Evolutionary conservation across 2,113 vertebrate species (phyloP).

Genomic region (Leptosomus discolor): DNA sequence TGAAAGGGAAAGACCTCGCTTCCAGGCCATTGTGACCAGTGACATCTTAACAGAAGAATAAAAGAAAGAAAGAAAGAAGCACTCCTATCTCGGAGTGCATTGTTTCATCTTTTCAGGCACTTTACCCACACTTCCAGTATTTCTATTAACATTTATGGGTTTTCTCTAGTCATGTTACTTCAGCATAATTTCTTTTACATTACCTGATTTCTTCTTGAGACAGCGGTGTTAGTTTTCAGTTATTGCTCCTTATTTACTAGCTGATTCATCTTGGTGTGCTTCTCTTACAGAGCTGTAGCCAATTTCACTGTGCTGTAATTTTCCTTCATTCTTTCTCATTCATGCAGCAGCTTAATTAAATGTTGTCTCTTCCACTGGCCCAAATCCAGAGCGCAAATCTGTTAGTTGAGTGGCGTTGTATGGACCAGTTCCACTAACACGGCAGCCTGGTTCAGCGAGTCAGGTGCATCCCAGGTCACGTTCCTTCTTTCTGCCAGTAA

Average conservation of each 20-base stretch:
- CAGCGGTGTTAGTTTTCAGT: background rate
- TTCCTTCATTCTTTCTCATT: slow-evolving; percentile 38
- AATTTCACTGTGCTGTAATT: background rate
- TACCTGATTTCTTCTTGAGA: background rate
- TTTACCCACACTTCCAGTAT: background rate
- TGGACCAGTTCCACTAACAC: background rate
- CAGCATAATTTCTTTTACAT: background rate
- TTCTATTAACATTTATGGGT: background rate
- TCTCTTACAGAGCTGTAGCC: background rate
- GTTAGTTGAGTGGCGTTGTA: background rate
- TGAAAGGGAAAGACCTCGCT: background rate
- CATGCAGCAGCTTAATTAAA: slow-evolving; percentile 20
- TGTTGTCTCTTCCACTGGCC: slow-evolving; percentile 12
- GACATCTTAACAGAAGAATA: background rate
- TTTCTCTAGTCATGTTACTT: background rate
- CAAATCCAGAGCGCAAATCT: background rate
- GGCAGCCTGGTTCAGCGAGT: background rate
- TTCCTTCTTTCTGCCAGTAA: background rate
- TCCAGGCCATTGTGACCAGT: background rate
- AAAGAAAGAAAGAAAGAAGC: background rate
- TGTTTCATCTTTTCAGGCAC: background rate
- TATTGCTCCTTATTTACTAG: slow-evolving; percentile 34
- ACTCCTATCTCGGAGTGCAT: background rate
- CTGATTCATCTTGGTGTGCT: slow-evolving; percentile 10
- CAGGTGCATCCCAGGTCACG: background rate